Conservation (phyloP, 2,888 invertebrate species). For the Drepanosiphum platanoidis region DNA sequence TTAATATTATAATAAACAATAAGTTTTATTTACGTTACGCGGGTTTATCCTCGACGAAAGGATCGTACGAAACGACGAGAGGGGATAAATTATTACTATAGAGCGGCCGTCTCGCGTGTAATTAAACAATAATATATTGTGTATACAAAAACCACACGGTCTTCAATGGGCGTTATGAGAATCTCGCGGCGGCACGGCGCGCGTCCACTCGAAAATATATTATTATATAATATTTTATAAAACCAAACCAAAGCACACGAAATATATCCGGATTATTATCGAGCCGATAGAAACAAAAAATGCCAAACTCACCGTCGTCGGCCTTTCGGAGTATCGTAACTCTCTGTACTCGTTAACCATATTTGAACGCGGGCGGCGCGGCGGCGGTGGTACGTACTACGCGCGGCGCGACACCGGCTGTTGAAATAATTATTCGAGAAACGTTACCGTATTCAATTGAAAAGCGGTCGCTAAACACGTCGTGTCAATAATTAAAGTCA, state of each 20-base stretch:
- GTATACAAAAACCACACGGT: conserved; percentile 1
- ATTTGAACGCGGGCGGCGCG: too few relatives aligned
- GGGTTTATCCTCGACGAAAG: background rate
- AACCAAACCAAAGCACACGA: too few relatives aligned
- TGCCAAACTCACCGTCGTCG: conserved; percentile 33
- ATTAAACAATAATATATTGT: conserved; percentile 34
- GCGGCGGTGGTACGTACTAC: too few relatives aligned
- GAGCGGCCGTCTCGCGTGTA: conserved; percentile 8
- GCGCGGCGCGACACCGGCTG: too few relatives aligned
- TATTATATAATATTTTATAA: too few relatives aligned
- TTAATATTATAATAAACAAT: conserved; percentile 23
- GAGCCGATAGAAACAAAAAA: too few relatives aligned
- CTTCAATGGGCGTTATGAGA: background rate
- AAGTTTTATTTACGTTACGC: conserved; percentile 13
- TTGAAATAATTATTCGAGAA: too few relatives aligned
- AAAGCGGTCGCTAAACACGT: too few relatives aligned
- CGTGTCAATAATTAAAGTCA: too few relatives aligned
- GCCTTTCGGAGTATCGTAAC: background rate
- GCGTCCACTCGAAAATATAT: conserved; percentile 37
- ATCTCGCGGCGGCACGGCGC: too few relatives aligned
- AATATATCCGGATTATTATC: conserved; percentile 1
- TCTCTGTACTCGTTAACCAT: background rate
- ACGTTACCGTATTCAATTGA: too few relatives aligned
- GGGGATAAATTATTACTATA: conserved; percentile 40
- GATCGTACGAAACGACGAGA: conserved; percentile 17